These are phyloP conservation scores for Hemichromis elongatus DNA, from an alignment of 2,113 vertebrate species.

Conservation along the genomic window DNA sequence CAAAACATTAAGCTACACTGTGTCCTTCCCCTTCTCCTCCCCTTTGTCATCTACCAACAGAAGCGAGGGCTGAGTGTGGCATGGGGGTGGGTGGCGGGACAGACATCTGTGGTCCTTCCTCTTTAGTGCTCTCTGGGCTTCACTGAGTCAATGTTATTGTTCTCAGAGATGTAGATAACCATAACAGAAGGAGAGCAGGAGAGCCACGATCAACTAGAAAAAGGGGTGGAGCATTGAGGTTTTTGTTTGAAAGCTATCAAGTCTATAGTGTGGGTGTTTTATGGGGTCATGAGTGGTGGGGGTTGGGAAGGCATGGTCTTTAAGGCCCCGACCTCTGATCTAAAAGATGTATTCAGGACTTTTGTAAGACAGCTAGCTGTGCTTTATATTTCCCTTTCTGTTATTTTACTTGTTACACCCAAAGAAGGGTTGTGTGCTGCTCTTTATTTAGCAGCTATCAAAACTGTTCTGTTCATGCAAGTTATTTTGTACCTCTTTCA, in stretches of 20 bases:
- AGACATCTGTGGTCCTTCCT: conserved; percentile 38
- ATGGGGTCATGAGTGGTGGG: background rate
- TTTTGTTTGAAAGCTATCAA: conserved; percentile 15
- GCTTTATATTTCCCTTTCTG: background rate
- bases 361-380: background rate
- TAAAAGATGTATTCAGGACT: background rate
- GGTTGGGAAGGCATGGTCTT: background rate
- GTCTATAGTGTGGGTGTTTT: conserved; percentile 10
- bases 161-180: conserved; percentile 43
- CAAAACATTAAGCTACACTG: background rate
- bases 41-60: background rate
- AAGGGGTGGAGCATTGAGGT: conserved; percentile 1
- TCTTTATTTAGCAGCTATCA: background rate
- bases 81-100: background rate
- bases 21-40: background rate
- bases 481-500: background rate
- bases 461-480: background rate
- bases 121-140: conserved; percentile 6
- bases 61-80: conserved; percentile 20
- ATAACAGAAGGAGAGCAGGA: conserved; percentile 47
- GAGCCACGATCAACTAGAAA: background rate
- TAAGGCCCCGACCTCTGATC: background rate
- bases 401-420: background rate
- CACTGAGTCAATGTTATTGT: conserved; percentile 33
- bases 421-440: background rate